Percentiles rank a stretch among this genome's conserved stretches.
Evolutionary conservation across 2,797 vertebrate genomes (phyloP).

Genomic region (Oreochromis grahami): DNA sequence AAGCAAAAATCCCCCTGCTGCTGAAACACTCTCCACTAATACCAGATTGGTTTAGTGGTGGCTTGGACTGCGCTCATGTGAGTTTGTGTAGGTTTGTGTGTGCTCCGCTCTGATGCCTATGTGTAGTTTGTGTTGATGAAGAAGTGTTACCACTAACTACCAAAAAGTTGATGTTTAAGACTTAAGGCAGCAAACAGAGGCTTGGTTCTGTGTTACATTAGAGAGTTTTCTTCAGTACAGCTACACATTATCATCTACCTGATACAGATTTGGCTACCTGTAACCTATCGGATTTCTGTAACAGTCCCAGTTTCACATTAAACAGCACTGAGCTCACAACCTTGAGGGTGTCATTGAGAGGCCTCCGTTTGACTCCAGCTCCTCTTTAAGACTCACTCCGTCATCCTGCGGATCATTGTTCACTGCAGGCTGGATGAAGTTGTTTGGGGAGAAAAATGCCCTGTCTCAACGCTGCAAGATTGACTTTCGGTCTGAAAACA

Average conservation of each 20-base stretch:
- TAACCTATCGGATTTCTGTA: not conserved
- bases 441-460: constrained; percentile 58
- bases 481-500: constrained; percentile 60
- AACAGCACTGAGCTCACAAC: constrained; percentile 51
- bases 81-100: not conserved
- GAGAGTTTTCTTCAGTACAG: not conserved
- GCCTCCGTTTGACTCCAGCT: constrained; percentile 51
- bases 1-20: constrained; percentile 58
- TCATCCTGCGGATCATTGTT: constrained; percentile 58
- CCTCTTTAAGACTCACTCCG: constrained; percentile 59
- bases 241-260: not conserved
- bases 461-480: constrained; percentile 50
- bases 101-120: not conserved
- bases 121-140: constrained; percentile 34
- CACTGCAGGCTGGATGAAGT: constrained; percentile 36
- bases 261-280: not conserved
- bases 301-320: constrained; percentile 40
- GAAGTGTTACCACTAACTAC: not conserved
- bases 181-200: not conserved
- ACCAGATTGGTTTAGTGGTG: constrained; percentile 21
- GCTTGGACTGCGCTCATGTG: not conserved
- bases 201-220: not conserved
- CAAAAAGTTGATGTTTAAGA: constrained; percentile 7
- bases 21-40: constrained; percentile 50
- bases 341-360: constrained; percentile 71